Evolutionary conservation across 2,888 invertebrate genomes (phyloP).

Genomic region (Acanthosoma haemorrhoidale): DNA sequence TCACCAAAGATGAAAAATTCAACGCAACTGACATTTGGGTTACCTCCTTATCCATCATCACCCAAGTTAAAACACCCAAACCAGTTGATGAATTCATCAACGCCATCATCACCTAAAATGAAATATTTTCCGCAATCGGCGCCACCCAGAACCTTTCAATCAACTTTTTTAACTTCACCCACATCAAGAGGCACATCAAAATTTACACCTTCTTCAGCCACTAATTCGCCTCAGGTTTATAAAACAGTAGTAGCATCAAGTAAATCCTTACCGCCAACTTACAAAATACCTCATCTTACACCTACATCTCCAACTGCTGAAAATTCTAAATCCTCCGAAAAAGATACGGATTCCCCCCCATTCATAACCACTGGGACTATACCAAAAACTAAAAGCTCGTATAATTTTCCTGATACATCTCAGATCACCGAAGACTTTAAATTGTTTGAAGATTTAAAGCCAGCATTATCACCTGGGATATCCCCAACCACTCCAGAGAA

Average conservation of each 20-base stretch:
- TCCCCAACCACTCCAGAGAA: slow-evolving; percentile 37
- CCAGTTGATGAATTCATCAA: slow-evolving; percentile 54
- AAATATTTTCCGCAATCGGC: slow-evolving; percentile 64
- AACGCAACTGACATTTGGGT: slow-evolving; percentile 39
- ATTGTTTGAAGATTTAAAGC: slow-evolving; percentile 41
- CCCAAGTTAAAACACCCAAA: slow-evolving; percentile 42
- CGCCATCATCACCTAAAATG: slow-evolving; percentile 70
- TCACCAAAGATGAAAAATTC: slow-evolving; percentile 42
- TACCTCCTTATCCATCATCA: slow-evolving; percentile 42
- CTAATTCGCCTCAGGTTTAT: slow-evolving; percentile 26
- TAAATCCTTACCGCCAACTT: slow-evolving; percentile 37
- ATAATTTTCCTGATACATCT: neutral
- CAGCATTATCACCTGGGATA: slow-evolving; percentile 39
- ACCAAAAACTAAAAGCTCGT: slow-evolving; percentile 27
- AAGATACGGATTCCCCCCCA: slow-evolving; percentile 25
- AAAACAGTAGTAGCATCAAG: slow-evolving; percentile 35
- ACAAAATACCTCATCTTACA: slow-evolving; percentile 39
- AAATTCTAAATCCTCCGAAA: slow-evolving; percentile 22
- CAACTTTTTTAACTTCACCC: slow-evolving; percentile 38
- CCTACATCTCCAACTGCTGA: slow-evolving; percentile 40
- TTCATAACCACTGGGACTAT: neutral
- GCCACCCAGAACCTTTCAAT: slow-evolving; percentile 52
- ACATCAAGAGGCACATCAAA: slow-evolving; percentile 38
- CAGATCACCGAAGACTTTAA: slow-evolving; percentile 8
- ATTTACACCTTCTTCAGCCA: slow-evolving; percentile 34